These are phyloP conservation scores for Tetramorium parvispinum DNA, from an alignment of 1,140 invertebrate species.

Conservation along the genomic window DNA sequence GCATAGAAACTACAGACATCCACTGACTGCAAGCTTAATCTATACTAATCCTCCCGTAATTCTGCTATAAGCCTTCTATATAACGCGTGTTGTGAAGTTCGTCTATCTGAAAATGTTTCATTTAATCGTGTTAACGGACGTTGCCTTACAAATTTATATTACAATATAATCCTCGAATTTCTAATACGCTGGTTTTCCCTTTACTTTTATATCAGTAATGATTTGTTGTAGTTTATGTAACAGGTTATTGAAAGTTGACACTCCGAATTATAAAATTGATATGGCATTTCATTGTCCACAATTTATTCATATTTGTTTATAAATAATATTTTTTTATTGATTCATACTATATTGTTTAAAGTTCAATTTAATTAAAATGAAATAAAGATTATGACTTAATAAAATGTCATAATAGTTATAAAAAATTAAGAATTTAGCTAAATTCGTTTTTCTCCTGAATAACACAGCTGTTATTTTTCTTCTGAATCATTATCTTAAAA, in stretches of 20 bases:
- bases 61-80: conserved; percentile 63
- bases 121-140: conserved; percentile 55
- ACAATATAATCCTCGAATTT: conserved; percentile 7
- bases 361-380: conserved; percentile 20
- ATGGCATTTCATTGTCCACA: too few species aligned
- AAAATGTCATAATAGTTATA: too few species aligned
- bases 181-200: not conserved
- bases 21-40: conserved; percentile 77
- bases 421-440: too few species aligned
- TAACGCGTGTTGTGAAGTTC: conserved; percentile 59
- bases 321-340: too few species aligned
- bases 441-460: too few species aligned
- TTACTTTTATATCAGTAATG: not conserved
- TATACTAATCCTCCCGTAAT: conserved; percentile 81
- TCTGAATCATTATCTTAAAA: not conserved
- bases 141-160: conserved; percentile 44
- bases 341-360: not conserved
- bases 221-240: not conserved
- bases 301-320: too few species aligned
- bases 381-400: not conserved
- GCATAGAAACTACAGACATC: conserved; percentile 79
- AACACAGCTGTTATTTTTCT: too few species aligned
- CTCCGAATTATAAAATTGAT: too few species aligned
- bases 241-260: too few species aligned
- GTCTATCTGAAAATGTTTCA: conserved; percentile 67